These are phyloP conservation scores for Siniperca knerii DNA, from an alignment of 2,113 vertebrate genomes.

Conservation along the genomic window DNA sequence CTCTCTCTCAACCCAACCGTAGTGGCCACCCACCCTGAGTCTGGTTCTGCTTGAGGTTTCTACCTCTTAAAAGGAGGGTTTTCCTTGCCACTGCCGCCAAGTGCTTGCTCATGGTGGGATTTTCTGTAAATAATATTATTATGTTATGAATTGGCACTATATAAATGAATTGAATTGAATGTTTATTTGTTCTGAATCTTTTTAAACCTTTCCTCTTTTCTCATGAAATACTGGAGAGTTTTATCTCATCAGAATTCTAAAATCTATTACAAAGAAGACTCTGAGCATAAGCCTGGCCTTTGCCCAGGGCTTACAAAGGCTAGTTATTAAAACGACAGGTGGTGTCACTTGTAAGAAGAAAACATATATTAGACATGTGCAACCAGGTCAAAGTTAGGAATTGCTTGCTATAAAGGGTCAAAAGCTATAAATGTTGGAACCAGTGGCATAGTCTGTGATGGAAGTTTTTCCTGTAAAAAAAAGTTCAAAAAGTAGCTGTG, in stretches of 20 bases:
- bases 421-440: background rate
- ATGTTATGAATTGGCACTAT: too few species aligned
- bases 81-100: too few species aligned
- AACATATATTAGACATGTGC: background rate
- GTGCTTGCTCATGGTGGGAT: too few species aligned
- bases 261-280: conserved; percentile 24
- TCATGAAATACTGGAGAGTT: background rate
- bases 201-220: background rate
- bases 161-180: background rate
- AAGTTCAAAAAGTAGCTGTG: background rate
- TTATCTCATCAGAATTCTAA: too few species aligned
- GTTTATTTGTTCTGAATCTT: background rate
- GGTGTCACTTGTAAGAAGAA: conserved; percentile 45
- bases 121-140: too few species aligned
- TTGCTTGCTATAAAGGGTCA: background rate
- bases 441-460: background rate
- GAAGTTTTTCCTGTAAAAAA: conserved; percentile 2
- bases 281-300: conserved; percentile 17
- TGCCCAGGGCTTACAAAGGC: conserved; percentile 47
- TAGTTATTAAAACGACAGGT: conserved; percentile 74
- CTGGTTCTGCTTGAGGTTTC: too few species aligned
- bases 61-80: too few species aligned
- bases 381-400: too few species aligned
- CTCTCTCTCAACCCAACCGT: too few species aligned
- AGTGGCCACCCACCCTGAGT: too few species aligned